phyloP scores from a whole-genome alignment of 2,113 vertebrate genomes.

The Pedionomus torquatus region DNA sequence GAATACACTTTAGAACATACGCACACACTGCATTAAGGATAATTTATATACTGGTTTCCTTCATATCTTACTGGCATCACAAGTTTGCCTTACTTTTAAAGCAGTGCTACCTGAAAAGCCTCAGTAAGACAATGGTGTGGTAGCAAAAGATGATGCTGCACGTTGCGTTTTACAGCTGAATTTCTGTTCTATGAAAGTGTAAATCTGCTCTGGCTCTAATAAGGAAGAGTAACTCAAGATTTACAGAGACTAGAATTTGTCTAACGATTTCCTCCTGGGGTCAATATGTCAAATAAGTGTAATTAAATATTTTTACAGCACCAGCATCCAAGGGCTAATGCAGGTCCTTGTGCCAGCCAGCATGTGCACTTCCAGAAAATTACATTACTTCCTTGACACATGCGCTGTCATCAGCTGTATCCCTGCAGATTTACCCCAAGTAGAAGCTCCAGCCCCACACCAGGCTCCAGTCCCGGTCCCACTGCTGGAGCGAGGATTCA shows the following conservation, averaged over 20 bases:
- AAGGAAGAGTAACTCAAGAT: neutral
- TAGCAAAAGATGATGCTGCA: neutral
- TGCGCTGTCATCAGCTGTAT: neutral
- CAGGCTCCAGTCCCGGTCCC: neutral
- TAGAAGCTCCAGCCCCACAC: neutral
- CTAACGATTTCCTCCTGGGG: neutral
- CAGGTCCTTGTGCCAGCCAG: neutral
- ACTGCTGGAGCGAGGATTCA: neutral
- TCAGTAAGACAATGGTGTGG: accelerated
- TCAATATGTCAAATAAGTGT: neutral
- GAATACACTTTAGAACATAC: neutral
- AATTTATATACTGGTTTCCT: neutral
- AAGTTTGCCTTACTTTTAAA: neutral
- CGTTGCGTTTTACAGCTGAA: neutral
- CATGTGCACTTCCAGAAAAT: neutral
- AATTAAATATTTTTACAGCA: neutral
- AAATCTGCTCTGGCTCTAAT: neutral
- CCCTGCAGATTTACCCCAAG: neutral
- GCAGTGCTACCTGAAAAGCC: neutral
- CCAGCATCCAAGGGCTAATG: neutral
- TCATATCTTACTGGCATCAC: neutral
- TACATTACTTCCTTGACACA: accelerated
- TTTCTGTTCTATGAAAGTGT: neutral
- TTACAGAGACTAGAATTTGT: neutral
- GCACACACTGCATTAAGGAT: neutral